phyloP scores from a whole-genome alignment of 2,888 invertebrate species.

The Hypselothyrea guttata region DNA sequence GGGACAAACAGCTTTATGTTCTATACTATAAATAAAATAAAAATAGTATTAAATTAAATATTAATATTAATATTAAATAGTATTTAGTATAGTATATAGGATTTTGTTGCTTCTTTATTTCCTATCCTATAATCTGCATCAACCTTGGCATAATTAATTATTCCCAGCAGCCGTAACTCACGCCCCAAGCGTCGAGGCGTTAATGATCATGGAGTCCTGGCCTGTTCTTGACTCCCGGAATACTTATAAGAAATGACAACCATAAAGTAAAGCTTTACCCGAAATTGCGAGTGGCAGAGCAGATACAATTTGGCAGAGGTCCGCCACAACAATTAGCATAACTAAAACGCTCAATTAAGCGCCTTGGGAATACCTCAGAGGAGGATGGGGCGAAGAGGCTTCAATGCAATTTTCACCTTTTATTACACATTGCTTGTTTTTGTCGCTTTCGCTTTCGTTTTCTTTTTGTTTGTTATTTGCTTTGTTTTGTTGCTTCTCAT shows the following conservation, averaged over 20 bases:
- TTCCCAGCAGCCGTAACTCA: slow-evolving; percentile 21
- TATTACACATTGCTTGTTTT: slow-evolving; percentile 61
- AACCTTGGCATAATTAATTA: slow-evolving; percentile 38
- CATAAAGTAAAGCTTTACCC: slow-evolving; percentile 44
- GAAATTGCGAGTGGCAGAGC: no score
- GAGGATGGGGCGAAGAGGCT: slow-evolving; percentile 15
- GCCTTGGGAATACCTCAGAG: slow-evolving; percentile 45
- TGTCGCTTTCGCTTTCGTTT: slow-evolving; percentile 22
- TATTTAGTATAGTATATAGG: no score
- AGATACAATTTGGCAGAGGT: slow-evolving; percentile 1
- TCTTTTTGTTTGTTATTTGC: slow-evolving; percentile 15
- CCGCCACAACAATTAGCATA: slow-evolving; percentile 67
- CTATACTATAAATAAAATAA: no score
- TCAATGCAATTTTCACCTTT: slow-evolving; percentile 72
- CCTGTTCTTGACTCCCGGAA: slow-evolving; percentile 20
- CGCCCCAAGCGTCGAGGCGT: slow-evolving; percentile 22
- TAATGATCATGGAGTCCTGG: slow-evolving; percentile 35
- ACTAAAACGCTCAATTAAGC: slow-evolving; percentile 74
- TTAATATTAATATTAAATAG: no score
- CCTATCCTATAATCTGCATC: no score
- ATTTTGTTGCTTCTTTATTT: no score
- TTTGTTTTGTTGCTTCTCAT: slow-evolving; percentile 11
- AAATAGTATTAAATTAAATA: no score
- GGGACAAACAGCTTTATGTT: no score
- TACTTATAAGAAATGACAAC: slow-evolving; percentile 48